Conservation (phyloP, 2,888 invertebrate species). For the Stenichneumon culpator region DNA sequence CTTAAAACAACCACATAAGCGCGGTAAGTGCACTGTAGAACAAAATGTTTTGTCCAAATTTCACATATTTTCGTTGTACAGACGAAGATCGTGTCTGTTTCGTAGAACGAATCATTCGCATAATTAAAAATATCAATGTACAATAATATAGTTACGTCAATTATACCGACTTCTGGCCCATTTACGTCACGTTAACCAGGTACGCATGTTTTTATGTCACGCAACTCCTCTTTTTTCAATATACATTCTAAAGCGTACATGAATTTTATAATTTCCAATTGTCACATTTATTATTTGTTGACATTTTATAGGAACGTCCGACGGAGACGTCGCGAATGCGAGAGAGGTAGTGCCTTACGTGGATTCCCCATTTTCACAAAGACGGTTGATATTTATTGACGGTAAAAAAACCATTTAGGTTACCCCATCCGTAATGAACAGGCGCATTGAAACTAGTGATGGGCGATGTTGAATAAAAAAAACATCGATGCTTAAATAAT, state of each 20-base stretch:
- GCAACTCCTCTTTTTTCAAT: constrained; percentile 9
- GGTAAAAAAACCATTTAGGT: neutral
- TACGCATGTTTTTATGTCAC: constrained; percentile 47
- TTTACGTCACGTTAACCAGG: constrained; percentile 47
- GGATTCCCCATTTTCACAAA: neutral
- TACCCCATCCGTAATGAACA: neutral
- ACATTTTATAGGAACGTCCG: constrained; percentile 76
- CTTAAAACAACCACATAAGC: constrained; percentile 27
- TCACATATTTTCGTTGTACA: constrained; percentile 30
- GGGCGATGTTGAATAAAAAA: too few relatives aligned
- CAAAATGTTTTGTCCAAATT: constrained; percentile 6
- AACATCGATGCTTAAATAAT: too few relatives aligned
- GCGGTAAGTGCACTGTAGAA: neutral
- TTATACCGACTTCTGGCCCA: constrained; percentile 41
- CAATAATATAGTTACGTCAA: constrained; percentile 20
- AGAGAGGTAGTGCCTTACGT: constrained; percentile 1
- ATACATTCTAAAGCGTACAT: constrained; percentile 21
- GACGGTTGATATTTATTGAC: neutral
- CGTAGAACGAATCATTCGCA: constrained; percentile 1
- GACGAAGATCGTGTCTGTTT: constrained; percentile 15
- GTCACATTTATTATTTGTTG: constrained; percentile 26
- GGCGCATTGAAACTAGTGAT: neutral
- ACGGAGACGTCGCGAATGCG: constrained; percentile 1
- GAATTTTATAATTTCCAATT: constrained; percentile 15
- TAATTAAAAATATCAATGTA: constrained; percentile 37